Evolutionary conservation across 2,888 invertebrate genomes (phyloP).

Genomic region (Volucella bombylans): DNA sequence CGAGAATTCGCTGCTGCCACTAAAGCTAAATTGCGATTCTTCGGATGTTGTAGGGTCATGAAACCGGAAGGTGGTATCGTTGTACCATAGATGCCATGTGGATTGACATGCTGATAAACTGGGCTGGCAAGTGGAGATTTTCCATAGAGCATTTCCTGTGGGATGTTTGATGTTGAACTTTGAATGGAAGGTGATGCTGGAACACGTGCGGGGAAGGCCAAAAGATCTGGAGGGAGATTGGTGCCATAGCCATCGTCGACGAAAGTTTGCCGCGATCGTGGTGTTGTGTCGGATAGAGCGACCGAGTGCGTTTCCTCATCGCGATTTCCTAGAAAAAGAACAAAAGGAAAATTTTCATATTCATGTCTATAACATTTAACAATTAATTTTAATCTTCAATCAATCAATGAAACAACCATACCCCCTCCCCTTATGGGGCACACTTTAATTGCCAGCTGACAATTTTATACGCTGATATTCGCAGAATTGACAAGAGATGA

Average conservation of each 20-base stretch:
- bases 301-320: constrained; percentile 89
- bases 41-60: constrained; percentile 91
- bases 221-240: constrained; percentile 90
- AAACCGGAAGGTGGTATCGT: constrained; percentile 86
- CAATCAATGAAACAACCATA: too few species aligned
- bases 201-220: constrained; percentile 89
- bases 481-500: too few species aligned
- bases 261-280: constrained; percentile 83
- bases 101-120: constrained; percentile 84
- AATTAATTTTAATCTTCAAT: too few species aligned
- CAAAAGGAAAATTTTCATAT: constrained; percentile 5
- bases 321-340: constrained; percentile 84
- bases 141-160: constrained; percentile 82
- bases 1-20: constrained; percentile 80
- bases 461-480: too few species aligned
- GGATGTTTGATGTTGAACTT: constrained; percentile 91
- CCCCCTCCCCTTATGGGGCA: too few species aligned
- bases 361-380: background rate
- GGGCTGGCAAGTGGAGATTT: constrained; percentile 85
- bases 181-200: constrained; percentile 90
- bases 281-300: constrained; percentile 85
- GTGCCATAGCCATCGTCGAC: constrained; percentile 84
- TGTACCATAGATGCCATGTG: constrained; percentile 85
- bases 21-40: constrained; percentile 81
- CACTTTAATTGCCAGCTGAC: too few species aligned